phyloP scores from a whole-genome alignment of 2,113 vertebrate genomes.

The Geothlypis trichas region DNA sequence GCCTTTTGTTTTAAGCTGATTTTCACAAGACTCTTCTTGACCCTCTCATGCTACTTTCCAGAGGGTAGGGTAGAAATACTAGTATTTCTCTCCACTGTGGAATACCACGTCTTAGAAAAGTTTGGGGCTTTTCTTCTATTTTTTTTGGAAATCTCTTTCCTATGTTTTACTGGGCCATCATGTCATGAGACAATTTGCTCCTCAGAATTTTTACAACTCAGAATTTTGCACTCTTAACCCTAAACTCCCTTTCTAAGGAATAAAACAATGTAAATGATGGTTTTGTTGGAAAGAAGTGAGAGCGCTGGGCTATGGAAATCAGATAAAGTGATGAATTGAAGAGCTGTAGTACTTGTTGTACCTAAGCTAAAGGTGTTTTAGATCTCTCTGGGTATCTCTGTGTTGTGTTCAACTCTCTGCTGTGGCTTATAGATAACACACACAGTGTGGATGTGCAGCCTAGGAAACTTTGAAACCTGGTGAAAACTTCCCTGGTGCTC shows the following conservation, averaged over 20 bases:
- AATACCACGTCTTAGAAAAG: not conserved
- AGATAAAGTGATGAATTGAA: not conserved
- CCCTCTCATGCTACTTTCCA: not conserved
- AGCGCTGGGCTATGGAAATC: not conserved
- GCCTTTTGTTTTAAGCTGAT: conserved; percentile 43
- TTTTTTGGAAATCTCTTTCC: not conserved
- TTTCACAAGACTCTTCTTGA: conserved; percentile 41
- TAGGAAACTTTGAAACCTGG: not conserved
- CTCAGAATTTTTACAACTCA: not conserved
- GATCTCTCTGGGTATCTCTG: not conserved
- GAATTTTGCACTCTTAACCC: not conserved
- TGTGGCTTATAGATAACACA: not conserved
- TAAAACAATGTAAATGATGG: not conserved
- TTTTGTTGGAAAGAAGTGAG: not conserved
- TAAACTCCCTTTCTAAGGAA: not conserved
- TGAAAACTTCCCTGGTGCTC: not conserved
- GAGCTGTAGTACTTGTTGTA: not conserved
- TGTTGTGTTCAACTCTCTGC: not conserved
- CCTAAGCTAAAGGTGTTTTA: not conserved
- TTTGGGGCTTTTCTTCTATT: not conserved
- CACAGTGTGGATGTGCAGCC: not conserved
- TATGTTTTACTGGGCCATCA: not conserved
- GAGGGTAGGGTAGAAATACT: not conserved
- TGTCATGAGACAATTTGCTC: not conserved
- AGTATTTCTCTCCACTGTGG: not conserved